phyloP scores from a whole-genome alignment of 2,797 vertebrate genomes.

The Mormyrus hasselquistii region DNA sequence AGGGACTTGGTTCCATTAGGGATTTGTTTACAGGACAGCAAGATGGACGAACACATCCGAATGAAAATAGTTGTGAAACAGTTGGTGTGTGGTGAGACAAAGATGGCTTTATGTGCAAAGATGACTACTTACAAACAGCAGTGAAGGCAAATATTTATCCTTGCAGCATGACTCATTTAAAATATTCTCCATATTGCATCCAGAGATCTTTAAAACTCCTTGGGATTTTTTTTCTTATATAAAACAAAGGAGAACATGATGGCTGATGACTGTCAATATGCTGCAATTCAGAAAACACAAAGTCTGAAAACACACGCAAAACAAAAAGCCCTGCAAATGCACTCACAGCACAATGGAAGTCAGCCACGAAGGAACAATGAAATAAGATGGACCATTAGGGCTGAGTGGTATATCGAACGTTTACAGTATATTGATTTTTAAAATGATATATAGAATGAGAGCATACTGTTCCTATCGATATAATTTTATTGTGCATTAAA shows the following conservation, averaged over 20 bases:
- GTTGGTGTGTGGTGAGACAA: background rate
- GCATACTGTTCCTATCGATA: background rate
- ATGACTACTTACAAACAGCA: background rate
- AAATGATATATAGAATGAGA: background rate
- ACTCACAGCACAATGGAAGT: background rate
- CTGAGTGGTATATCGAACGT: background rate
- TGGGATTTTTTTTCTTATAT: background rate
- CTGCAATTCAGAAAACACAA: background rate
- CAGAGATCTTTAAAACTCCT: background rate
- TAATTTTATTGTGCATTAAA: background rate
- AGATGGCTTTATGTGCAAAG: background rate
- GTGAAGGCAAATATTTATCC: background rate
- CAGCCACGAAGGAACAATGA: background rate
- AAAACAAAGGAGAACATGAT: background rate
- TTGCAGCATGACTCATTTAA: background rate
- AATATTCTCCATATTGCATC: background rate
- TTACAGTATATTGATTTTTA: background rate
- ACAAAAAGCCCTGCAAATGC: background rate
- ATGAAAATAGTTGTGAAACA: background rate
- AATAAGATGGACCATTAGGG: background rate
- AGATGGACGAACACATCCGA: conserved; percentile 3
- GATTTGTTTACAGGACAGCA: conserved; percentile 21
- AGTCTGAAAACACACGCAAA: background rate
- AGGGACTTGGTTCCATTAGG: conserved; percentile 17
- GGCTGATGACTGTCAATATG: background rate